phyloP scores from a whole-genome alignment of 2,888 invertebrate genomes.

The Drosophila paramelanica region DNA sequence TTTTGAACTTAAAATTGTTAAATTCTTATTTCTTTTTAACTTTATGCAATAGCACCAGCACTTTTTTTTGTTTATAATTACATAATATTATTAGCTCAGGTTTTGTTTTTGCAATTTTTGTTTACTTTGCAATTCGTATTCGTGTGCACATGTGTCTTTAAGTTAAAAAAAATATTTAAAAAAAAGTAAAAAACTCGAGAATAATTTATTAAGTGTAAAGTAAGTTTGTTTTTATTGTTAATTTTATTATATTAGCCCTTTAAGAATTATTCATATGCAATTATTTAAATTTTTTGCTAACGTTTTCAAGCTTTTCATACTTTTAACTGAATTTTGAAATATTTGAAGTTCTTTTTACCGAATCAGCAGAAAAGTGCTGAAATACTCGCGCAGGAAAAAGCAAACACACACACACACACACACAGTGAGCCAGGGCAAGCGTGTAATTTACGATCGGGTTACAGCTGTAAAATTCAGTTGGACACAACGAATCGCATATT shows the following conservation, averaged over 20 bases:
- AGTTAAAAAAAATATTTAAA: constrained; percentile 3
- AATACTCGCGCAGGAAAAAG: constrained; percentile 10
- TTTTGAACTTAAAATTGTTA: background rate
- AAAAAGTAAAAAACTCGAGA: background rate
- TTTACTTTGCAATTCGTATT: constrained; percentile 20
- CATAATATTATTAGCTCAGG: constrained; percentile 22
- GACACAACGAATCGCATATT: constrained; percentile 16
- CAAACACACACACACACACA: constrained; percentile 14
- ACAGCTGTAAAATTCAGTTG: constrained; percentile 35
- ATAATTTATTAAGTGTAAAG: background rate
- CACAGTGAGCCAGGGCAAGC: constrained; percentile 17
- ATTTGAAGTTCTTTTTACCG: background rate
- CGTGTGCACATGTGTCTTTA: background rate
- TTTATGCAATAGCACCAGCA: constrained; percentile 1
- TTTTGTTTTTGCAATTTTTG: constrained; percentile 22
- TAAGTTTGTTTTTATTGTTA: background rate
- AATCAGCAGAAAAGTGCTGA: constrained; percentile 22
- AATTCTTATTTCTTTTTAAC: background rate
- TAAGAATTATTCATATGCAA: background rate
- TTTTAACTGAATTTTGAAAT: constrained; percentile 1
- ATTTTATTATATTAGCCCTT: background rate
- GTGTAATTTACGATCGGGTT: constrained; percentile 60
- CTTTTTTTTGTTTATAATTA: constrained; percentile 31
- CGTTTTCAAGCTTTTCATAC: constrained; percentile 23
- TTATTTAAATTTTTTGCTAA: constrained; percentile 19